Base-by-base conservation (phyloP, 2,797 vertebrate genomes). In the Spinibarbus caldwelli region DNA sequence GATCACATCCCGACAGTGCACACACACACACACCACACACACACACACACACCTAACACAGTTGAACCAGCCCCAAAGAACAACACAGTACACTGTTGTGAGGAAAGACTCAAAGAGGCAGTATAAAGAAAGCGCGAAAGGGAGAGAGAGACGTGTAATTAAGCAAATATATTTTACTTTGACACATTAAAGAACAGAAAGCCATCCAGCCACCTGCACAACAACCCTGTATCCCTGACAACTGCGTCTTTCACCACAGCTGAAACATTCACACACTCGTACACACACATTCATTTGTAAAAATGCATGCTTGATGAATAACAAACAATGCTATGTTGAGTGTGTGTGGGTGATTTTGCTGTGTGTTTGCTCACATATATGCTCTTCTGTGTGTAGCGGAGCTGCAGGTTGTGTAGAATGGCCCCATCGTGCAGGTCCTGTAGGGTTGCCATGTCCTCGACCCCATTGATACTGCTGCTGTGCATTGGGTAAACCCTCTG, bases 381-480 rank as follows among this genome's bases (percentile, higher is more conserved):
- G 86, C 94, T 95, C 86, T 95, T 93, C 89, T 96, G 96, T 90
- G 92, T 95, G 88, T 99, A 99, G 67, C 98, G 94, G 88, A 96
- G 96, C 92, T 94, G 95, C 12, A 99, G 93, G 93, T 99, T 99
- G 93, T 98, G 94, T 96, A 98, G 96, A 93, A 99, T 98, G 90
- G 98, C 96, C 0, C 97, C 98, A 2, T 98, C 97, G 0, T 99
- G 98, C 1, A 99, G 97, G 90, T 99, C 97, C 21, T 95, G 87
- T 1, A 99, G 92, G 0, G 94, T 82, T n/a, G 97, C 96, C 98
- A 99, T 99, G 94, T 99, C 97, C 90, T 99, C 97, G 90, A 98
- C 96, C 0, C 97, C 96, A n/a, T 90, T 87, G 66, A 90, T 2
- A 11, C 95, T 96, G 87, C 92, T 94, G 82, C 90, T 93, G 90